Evolutionary conservation across 2,888 invertebrate species (phyloP).

Genomic region (Andrena chrysosceles): DNA sequence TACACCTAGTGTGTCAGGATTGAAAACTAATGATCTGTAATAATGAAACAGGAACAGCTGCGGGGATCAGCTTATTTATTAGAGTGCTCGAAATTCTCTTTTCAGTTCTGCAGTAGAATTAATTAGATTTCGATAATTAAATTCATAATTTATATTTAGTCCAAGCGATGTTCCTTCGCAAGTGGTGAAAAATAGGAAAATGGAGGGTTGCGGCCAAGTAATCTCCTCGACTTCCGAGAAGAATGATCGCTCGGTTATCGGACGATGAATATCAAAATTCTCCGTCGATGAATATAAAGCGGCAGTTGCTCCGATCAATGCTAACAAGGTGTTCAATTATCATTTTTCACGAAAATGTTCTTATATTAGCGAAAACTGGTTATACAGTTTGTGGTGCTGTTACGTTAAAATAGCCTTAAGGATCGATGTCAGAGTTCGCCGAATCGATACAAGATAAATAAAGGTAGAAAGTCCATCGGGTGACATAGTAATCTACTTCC

Average conservation of each 20-base stretch:
- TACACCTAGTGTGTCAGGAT: no score
- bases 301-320: constrained; percentile 22
- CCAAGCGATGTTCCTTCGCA: background rate
- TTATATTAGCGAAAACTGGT: background rate
- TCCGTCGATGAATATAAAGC: constrained; percentile 41
- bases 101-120: background rate
- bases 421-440: no score
- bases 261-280: constrained; percentile 47
- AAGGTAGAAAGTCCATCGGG: background rate
- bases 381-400: background rate
- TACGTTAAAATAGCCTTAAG: no score
- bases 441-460: background rate
- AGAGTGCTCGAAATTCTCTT: background rate
- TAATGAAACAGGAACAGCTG: no score
- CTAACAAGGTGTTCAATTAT: constrained; percentile 39
- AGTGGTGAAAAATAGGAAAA: background rate
- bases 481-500: background rate
- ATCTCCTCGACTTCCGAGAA: background rate
- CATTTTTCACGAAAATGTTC: constrained; percentile 13
- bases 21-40: no score
- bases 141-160: background rate
- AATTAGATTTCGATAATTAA: background rate
- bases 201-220: background rate
- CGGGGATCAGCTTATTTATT: background rate
- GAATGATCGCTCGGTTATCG: constrained; percentile 17